Evolutionary conservation across 2,113 vertebrate species (phyloP).

Genomic region (Atlantisia rogersi): DNA sequence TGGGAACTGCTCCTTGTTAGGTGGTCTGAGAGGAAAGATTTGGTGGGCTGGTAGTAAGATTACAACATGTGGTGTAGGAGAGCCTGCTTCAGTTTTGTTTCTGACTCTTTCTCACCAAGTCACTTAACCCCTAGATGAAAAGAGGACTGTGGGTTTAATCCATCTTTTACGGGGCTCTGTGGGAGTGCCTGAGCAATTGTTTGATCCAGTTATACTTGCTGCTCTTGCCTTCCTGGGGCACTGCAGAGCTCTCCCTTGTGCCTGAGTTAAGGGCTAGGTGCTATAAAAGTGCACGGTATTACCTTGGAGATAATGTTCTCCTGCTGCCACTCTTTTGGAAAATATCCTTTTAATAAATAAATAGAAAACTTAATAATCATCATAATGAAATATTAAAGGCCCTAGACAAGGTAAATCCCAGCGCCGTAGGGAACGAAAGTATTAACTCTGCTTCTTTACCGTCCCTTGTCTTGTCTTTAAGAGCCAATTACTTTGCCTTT

Average conservation of each 20-base stretch:
- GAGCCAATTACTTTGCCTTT: constrained; percentile 37
- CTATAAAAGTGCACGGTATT: not conserved
- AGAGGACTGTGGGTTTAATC: not conserved
- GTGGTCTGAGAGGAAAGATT: not conserved
- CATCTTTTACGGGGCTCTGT: not conserved
- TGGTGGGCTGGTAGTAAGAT: not conserved
- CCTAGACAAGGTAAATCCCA: not conserved
- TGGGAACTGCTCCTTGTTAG: not conserved
- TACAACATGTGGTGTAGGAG: not conserved
- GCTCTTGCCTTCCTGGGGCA: not conserved
- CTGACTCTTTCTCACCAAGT: not conserved
- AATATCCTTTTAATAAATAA: constrained; percentile 43
- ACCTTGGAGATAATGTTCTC: not conserved
- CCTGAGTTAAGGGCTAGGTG: not conserved
- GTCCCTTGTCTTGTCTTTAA: constrained; percentile 28
- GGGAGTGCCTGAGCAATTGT: not conserved
- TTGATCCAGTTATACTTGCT: not conserved
- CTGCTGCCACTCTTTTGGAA: not conserved
- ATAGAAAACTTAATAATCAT: constrained; percentile 15
- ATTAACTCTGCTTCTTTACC: constrained; percentile 33
- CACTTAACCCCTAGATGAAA: constrained; percentile 7
- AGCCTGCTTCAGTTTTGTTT: not conserved
- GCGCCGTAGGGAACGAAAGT: not conserved
- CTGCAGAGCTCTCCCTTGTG: not conserved
- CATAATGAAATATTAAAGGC: constrained; percentile 8